Evolutionary conservation across 2,113 vertebrate species (phyloP), one percentile per base, ranked within the genome.

Genomic region (Brachionichthys hirsutus): DNA sequence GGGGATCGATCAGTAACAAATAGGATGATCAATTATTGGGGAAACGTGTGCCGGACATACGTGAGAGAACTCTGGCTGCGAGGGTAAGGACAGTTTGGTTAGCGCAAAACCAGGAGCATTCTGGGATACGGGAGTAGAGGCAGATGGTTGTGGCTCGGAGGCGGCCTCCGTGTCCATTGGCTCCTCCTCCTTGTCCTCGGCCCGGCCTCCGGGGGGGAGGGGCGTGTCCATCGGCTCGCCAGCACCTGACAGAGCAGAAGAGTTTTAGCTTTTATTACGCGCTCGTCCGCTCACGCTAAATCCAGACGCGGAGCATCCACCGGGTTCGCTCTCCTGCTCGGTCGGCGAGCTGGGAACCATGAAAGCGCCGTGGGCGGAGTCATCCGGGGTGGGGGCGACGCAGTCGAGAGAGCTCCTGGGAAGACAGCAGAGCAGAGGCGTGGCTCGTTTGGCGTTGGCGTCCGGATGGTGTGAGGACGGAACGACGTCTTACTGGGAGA

Each of bases 61-160:
- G 34, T 99, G 95, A 68, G 97, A 99, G 68, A 99, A 94, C 22
- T 95, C 92, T 0, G 95, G 97, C 75, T 95, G 96, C 3, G 94
- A 93, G 4, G 95, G 96, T 24, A 94, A 3, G 60, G 92, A 94
- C 81, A 13, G 88, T 57, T 52, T 70, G 90, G 9, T 92, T 16
- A 92, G 68, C n/a, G 70, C 81, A 53, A 93, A 93, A 50, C 78
- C 57, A 18, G 92, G 92, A 12, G 88, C 77, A 53, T 85, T 94
- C 83, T 93, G 94, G 53, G 93, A 95, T 13, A 93, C 70, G 0
- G 94, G 93, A 18, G 92, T 94, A 3, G 95, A 95, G 16, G 87
- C 87, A 18, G 91, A 86, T 0, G 94, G 92, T 20, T 47, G 75
- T 3, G 80, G 65, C 73, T 84, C 80, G 0, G 81, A 70, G 16